Evolutionary conservation across 1,140 invertebrate species (phyloP).

Genomic region (Drosophila sp.): DNA sequence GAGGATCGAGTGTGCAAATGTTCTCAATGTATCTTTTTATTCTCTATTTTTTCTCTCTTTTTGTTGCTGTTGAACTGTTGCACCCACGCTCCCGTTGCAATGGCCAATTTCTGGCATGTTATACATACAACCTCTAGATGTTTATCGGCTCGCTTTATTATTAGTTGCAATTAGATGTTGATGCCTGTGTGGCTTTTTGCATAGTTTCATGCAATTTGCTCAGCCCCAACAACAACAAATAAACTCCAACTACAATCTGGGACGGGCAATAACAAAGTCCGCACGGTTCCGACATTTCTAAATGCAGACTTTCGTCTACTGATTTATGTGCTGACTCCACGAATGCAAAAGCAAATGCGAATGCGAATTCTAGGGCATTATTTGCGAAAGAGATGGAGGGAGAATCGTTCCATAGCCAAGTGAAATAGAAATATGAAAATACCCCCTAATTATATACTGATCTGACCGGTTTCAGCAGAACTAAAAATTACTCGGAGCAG

Average conservation of each 20-base stretch:
- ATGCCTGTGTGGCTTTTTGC: slow-evolving; percentile 73
- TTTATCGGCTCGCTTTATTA: slow-evolving; percentile 76
- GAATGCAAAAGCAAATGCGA: slow-evolving; percentile 8
- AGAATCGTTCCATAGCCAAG: neutral
- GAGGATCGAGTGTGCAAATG: slow-evolving; percentile 7
- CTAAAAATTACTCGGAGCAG: neutral
- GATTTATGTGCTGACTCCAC: slow-evolving; percentile 50
- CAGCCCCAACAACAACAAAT: slow-evolving; percentile 11
- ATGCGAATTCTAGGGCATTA: slow-evolving; percentile 41
- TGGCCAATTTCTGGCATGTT: slow-evolving; percentile 62
- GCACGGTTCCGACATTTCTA: slow-evolving; percentile 35
- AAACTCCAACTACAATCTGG: neutral
- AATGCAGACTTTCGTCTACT: slow-evolving; percentile 45
- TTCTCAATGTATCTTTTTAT: slow-evolving; percentile 40
- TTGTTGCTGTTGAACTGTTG: slow-evolving; percentile 9
- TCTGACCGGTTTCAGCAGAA: neutral
- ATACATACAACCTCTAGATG: slow-evolving; percentile 54
- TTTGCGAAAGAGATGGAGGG: slow-evolving; percentile 35
- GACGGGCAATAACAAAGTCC: slow-evolving; percentile 8
- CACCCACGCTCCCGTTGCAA: slow-evolving; percentile 52
- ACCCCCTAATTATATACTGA: slow-evolving; percentile 16
- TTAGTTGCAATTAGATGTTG: slow-evolving; percentile 82
- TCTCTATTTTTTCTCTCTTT: too few species aligned
- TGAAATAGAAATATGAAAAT: neutral
- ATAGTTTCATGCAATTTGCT: slow-evolving; percentile 72